Conservation (phyloP, 1,140 invertebrate genomes). For the Episyrphus balteatus region DNA sequence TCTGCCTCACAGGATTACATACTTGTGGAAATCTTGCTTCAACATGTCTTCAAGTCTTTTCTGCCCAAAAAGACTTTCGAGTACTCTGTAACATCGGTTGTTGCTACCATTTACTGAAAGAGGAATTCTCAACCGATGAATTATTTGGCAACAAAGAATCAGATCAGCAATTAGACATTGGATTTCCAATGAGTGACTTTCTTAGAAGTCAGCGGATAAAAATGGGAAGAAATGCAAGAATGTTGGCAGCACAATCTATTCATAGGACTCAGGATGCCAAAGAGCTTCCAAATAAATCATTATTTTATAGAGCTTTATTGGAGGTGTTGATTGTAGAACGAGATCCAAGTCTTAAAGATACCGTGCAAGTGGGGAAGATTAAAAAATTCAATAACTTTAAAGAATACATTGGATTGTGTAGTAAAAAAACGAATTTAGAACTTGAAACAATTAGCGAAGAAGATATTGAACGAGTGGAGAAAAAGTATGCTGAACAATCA, state of each 20-base stretch:
- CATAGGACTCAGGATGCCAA: conserved; percentile 48
- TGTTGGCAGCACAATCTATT: conserved; percentile 69
- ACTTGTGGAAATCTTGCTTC: conserved; percentile 79
- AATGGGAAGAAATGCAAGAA: conserved; percentile 67
- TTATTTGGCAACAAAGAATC: conserved; percentile 25
- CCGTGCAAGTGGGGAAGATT: conserved; percentile 28
- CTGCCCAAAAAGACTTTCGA: conserved; percentile 42
- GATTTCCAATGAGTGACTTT: conserved; percentile 59
- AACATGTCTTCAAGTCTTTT: conserved; percentile 62
- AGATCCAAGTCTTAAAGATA: conserved; percentile 18
- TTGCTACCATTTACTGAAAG: conserved; percentile 77
- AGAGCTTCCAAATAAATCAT: conserved; percentile 46
- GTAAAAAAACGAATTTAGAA: conserved; percentile 41
- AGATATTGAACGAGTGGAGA: conserved; percentile 40
- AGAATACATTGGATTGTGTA: conserved; percentile 54
- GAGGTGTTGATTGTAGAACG: conserved; percentile 47
- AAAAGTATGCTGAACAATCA: conserved; percentile 39
- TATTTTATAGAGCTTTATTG: conserved; percentile 64
- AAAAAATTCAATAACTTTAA: conserved; percentile 46
- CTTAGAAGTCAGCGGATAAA: conserved; percentile 42
- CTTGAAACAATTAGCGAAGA: conserved; percentile 13
- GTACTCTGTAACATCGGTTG: conserved; percentile 74
- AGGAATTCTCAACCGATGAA: conserved; percentile 40
- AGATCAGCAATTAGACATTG: conserved; percentile 22
- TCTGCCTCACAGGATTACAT: conserved; percentile 67